Evolutionary conservation across 2,888 invertebrate species (phyloP), one percentile per base, ranked within the genome.

Genomic region (Megalurothrips usitatus): DNA sequence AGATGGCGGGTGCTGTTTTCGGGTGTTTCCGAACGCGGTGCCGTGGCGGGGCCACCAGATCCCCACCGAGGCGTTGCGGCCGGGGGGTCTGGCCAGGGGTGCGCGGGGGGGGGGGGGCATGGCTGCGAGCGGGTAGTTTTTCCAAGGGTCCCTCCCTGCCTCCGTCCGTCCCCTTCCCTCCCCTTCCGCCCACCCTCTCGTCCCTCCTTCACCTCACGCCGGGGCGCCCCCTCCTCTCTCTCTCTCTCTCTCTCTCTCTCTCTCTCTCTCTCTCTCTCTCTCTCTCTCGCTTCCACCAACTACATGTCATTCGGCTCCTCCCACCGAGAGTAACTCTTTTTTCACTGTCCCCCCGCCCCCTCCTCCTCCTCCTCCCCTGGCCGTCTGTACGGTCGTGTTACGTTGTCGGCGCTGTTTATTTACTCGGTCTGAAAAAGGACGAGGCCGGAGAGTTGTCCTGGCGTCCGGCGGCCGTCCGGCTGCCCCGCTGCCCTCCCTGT

Each of bases 371-470:
- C 23, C 28, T 47, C 47, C 75, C 75, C 43, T 48, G 26, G 43
- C 47, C 80, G 26, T n/a, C 80, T 28, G 48, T 43, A n/a, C 68
- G 68, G 68, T 26, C 68, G 68, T 75, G 68, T 75, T 75, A 75
- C 68, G 68, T 75, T 75, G 68, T 75, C 68, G 23, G 3, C 68
- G 68, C 23, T 75, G 68, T 75, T 75, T 75, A 75, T 75, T 75
- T 75, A 75, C 68, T 26, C 68, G 10, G 23, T 26, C 68, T 75
- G 68, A 75, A 75, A 75, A 75, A 75, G 26, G 68, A 75, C 68
- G 68, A 75, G 11, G 19, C 58, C n/a, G n/a, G n/a, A n/a, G n/a
- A n/a, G n/a, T n/a, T n/a, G n/a, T n/a, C n/a, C n/a, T n/a, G n/a
- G n/a, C n/a, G n/a, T n/a, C n/a, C n/a, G n/a, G n/a, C n/a, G n/a